Conservation (phyloP, 2,113 vertebrate genomes). For the Canis aureus region DNA sequence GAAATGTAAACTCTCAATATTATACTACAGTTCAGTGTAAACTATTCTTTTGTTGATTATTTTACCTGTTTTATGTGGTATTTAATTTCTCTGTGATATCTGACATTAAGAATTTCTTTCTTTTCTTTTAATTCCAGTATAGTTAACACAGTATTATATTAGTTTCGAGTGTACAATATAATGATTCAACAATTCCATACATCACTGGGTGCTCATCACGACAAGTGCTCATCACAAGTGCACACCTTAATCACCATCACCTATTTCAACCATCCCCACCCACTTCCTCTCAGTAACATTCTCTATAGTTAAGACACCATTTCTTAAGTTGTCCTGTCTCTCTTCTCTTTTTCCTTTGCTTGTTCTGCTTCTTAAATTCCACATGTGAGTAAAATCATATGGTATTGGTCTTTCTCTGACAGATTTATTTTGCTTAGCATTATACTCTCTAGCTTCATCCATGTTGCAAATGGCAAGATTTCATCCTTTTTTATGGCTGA, state of each 20-base stretch:
- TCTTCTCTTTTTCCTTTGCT: not conserved
- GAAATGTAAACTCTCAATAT: conserved; percentile 26
- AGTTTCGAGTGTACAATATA: not conserved
- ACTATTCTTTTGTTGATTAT: not conserved
- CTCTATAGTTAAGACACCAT: not conserved
- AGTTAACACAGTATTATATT: not conserved
- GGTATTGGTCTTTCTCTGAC: not conserved
- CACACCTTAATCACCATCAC: not conserved
- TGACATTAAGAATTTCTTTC: conserved; percentile 19
- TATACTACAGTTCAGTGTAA: not conserved
- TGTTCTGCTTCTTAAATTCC: not conserved
- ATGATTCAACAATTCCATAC: not conserved
- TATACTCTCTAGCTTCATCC: not conserved
- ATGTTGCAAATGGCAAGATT: not conserved
- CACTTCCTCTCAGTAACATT: not conserved
- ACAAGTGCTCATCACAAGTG: not conserved
- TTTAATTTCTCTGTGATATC: conserved; percentile 2
- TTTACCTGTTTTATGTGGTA: not conserved
- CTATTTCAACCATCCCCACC: not conserved
- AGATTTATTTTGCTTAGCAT: not conserved
- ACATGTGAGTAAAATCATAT: not conserved
- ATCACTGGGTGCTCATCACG: not conserved
- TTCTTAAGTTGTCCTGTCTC: not conserved
- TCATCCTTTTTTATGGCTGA: not conserved
- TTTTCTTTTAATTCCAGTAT: not conserved